Conservation (phyloP, 2,888 invertebrate species). For the Drosophila mettleri region DNA sequence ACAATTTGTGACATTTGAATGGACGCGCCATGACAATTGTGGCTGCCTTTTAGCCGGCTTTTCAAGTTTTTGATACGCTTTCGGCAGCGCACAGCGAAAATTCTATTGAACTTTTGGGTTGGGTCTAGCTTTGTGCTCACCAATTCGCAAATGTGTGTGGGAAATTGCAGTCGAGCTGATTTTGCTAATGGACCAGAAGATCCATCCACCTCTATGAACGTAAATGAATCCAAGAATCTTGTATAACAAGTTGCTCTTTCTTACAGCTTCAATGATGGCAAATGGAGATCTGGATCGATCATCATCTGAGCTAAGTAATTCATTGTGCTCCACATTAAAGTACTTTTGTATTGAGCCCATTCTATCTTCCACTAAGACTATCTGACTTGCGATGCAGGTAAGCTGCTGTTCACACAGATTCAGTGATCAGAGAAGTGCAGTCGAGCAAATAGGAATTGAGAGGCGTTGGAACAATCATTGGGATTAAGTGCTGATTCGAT, state of each 20-base stretch:
- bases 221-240: neutral
- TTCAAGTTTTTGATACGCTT: conserved; percentile 56
- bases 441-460: neutral
- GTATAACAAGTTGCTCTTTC: neutral
- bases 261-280: neutral
- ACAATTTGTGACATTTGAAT: conserved; percentile 84
- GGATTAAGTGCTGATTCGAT: conserved; percentile 53
- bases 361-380: neutral
- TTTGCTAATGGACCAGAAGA: neutral
- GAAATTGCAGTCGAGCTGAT: conserved; percentile 30
- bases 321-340: neutral
- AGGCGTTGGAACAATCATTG: conserved; percentile 30
- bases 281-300: too few relatives aligned
- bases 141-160: conserved; percentile 40
- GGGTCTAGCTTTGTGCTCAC: conserved; percentile 22
- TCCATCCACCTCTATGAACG: too few relatives aligned
- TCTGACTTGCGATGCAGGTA: conserved; percentile 1
- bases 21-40: conserved; percentile 79
- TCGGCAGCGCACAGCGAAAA: conserved; percentile 51
- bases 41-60: conserved; percentile 60
- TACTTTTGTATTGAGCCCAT: neutral
- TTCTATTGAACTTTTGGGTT: conserved; percentile 54
- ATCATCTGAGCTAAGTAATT: too few relatives aligned
- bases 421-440: conserved; percentile 5
- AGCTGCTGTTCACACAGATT: conserved; percentile 7